phyloP scores from a whole-genome alignment of 2,797 vertebrate genomes.

The Platyrinchus mystaceus region DNA sequence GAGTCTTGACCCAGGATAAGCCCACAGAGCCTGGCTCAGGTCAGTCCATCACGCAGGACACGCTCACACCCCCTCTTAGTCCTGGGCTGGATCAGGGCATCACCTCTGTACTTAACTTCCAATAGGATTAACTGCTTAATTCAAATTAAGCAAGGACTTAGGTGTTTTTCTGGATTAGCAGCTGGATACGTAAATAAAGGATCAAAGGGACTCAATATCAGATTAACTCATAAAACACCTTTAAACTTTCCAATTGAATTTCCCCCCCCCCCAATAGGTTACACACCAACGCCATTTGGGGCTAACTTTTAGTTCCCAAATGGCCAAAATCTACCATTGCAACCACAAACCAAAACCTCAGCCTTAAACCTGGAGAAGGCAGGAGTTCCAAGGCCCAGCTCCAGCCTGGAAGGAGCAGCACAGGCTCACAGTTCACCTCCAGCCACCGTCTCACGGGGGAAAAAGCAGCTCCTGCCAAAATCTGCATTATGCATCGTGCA shows the following conservation, averaged over 20 bases:
- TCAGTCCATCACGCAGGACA: neutral
- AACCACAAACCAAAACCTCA: neutral
- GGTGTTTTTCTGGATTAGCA: slow-evolving; percentile 44
- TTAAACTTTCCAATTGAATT: neutral
- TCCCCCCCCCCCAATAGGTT: neutral
- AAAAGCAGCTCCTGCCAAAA: slow-evolving; percentile 12
- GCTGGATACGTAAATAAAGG: slow-evolving; percentile 34
- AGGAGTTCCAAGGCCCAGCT: neutral
- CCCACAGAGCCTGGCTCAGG: neutral
- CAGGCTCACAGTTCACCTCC: neutral
- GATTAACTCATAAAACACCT: slow-evolving; percentile 25
- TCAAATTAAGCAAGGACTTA: slow-evolving; percentile 5
- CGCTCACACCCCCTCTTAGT: neutral
- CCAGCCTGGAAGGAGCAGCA: neutral
- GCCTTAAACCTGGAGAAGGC: neutral
- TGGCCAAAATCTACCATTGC: neutral
- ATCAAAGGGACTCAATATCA: slow-evolving; percentile 17
- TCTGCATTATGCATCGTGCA: neutral
- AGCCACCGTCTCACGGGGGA: neutral
- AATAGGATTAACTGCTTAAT: slow-evolving; percentile 8
- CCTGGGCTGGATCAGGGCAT: neutral
- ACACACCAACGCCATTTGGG: neutral
- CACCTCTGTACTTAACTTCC: neutral
- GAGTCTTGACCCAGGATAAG: neutral
- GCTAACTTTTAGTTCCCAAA: neutral